Percentiles rank a stretch among this genome's conserved stretches.
These are phyloP conservation scores for Phyto melanocephala DNA, from an alignment of 2,888 invertebrate genomes.

Conservation along the genomic window DNA sequence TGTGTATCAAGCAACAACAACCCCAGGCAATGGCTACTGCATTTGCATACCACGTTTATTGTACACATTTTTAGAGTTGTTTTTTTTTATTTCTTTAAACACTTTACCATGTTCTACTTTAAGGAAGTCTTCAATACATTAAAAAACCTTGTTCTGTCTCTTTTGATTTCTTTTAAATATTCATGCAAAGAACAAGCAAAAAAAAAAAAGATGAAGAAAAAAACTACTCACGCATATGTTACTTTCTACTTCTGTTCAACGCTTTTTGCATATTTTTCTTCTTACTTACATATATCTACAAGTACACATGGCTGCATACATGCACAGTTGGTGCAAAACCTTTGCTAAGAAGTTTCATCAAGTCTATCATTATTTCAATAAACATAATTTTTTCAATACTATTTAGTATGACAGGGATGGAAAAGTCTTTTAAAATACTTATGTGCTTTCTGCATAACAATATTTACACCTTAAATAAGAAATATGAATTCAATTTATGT, in stretches of 20 bases:
- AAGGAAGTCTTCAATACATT: slow-evolving; percentile 52
- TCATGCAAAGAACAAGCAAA: slow-evolving; percentile 30
- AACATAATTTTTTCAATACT: slow-evolving; percentile 20
- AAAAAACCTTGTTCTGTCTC: slow-evolving; percentile 3
- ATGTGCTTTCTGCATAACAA: too few relatives aligned
- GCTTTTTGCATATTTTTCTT: background rate
- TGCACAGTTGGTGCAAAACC: background rate
- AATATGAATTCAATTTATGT: too few relatives aligned
- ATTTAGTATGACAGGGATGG: background rate
- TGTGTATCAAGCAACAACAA: slow-evolving; percentile 71
- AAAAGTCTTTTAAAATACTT: too few relatives aligned
- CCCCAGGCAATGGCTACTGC: slow-evolving; percentile 77
- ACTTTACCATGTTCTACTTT: slow-evolving; percentile 32
- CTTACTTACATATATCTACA: slow-evolving; percentile 10
- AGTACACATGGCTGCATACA: slow-evolving; percentile 5
- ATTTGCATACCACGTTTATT: slow-evolving; percentile 71
- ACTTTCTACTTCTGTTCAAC: slow-evolving; percentile 57
- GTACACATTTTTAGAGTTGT: background rate
- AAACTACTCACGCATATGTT: slow-evolving; percentile 54
- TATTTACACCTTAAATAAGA: too few relatives aligned
- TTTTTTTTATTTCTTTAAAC: slow-evolving; percentile 12
- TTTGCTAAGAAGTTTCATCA: slow-evolving; percentile 46
- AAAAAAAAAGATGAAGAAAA: background rate
- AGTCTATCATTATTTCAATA: slow-evolving; percentile 60
- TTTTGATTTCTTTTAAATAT: slow-evolving; percentile 14